Base-by-base conservation (phyloP, 2,888 invertebrate genomes). In the Cephus rjabovi region DNA sequence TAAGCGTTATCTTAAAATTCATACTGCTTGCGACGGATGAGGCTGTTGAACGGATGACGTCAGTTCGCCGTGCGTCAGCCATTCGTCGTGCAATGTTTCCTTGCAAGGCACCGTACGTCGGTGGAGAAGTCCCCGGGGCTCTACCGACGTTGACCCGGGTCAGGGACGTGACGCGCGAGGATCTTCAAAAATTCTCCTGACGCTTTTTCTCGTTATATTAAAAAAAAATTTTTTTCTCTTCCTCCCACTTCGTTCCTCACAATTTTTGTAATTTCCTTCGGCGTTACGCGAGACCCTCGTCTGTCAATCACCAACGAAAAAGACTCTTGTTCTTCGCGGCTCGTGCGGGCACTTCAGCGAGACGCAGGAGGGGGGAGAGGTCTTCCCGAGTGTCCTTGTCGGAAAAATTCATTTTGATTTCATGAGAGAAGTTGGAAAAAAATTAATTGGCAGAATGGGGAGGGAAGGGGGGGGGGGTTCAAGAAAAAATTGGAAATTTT, bases 341-440 rank as follows among this genome's bases (percentile, higher is more conserved):
- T 40, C 15, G 15, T 15, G 15, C 40, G 1, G 15, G 0, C 15
- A 15, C 15, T 40, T 15, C 1, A 40, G 23, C 40, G 40, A 0
- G 15, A 40, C 40, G 35, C 35, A 12, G 35, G 12, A 12, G 6
- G 0, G 1, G 0, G 0, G 0, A 40, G 1, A 15, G 6, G 2
- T 40, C 40, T 40, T 23, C 40, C 23, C 15, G 40, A 15, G 40
- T 40, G 40, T 6, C 40, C 40, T 40, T 23, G 40, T 15, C 15
- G 40, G 0, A 35, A 40, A 40, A 40, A 40, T 40, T 6, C 0
- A 6, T 40, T 40, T 6, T 15, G 40, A 40, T 15, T 40, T 40
- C 40, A 0, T 4, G 15, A 15, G 40, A 6, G 15, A 40, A 40
- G 15, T 6, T 40, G 15, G 15, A 4, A 40, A 40, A 15, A 40